Evolutionary conservation across 2,888 invertebrate genomes (phyloP).

Genomic region (Morpho deidamia): DNA sequence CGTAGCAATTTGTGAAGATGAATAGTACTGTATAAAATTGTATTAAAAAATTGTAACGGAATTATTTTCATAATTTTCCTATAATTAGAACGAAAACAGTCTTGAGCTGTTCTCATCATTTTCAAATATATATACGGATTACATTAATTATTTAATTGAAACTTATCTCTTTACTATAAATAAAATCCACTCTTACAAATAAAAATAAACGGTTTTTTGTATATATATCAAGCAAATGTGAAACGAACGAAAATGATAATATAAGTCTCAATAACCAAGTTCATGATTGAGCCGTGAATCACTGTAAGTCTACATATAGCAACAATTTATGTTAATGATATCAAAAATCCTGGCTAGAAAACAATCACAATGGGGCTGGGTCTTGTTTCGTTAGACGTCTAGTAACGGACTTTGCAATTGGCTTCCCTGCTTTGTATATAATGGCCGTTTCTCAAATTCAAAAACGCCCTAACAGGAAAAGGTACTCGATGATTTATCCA

Average conservation of each 20-base stretch:
- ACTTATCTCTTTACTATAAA: too few species aligned
- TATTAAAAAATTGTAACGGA: neutral
- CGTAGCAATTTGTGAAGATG: neutral
- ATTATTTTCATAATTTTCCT: neutral
- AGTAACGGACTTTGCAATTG: slow-evolving; percentile 62
- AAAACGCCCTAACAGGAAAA: slow-evolving; percentile 60
- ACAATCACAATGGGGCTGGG: slow-evolving; percentile 74
- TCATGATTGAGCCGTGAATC: neutral
- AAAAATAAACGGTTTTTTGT: too few species aligned
- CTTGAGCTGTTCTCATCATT: too few species aligned
- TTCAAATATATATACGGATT: too few species aligned
- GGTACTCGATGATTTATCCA: slow-evolving; percentile 53
- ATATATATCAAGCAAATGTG: too few species aligned
- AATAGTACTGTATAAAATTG: neutral
- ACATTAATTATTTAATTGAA: too few species aligned
- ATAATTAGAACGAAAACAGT: too few species aligned
- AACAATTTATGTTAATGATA: slow-evolving; percentile 72
- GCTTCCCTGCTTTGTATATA: slow-evolving; percentile 70
- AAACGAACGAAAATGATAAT: neutral
- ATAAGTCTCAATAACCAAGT: neutral
- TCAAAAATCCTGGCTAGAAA: slow-evolving; percentile 69
- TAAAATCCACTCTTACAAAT: too few species aligned
- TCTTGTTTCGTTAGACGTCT: slow-evolving; percentile 67
- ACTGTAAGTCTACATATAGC: neutral
- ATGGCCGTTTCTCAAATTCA: slow-evolving; percentile 69